Conservation (phyloP, 2,113 vertebrate species). For the Verasper variegatus region DNA sequence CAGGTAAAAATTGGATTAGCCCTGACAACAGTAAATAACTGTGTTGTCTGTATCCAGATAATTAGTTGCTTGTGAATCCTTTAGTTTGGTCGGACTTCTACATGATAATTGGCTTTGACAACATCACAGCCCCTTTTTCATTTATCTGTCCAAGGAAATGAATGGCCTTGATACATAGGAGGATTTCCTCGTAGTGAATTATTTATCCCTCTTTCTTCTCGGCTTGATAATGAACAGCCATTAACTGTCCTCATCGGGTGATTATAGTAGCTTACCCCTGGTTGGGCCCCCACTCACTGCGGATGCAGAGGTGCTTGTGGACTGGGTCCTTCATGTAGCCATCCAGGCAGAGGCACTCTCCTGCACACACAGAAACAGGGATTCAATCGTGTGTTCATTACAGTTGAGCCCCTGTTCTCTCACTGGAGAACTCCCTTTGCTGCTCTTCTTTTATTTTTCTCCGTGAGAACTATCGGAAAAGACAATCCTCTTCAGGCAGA, state of each 20-base stretch:
- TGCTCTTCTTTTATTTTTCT: conserved; percentile 28
- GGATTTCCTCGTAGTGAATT: conserved; percentile 1
- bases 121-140: not conserved
- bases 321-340: conserved; percentile 98
- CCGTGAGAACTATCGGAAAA: conserved; percentile 15
- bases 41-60: not conserved
- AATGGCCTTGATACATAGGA: not conserved
- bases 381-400: conserved; percentile 52
- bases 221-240: conserved; percentile 33
- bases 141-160: not conserved
- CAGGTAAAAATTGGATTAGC: too few species aligned
- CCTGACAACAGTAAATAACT: too few species aligned
- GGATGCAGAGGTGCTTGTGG: conserved; percentile 98
- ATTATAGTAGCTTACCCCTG: conserved; percentile 90
- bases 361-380: conserved; percentile 74
- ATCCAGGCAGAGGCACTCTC: conserved; percentile 95
- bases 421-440: conserved; percentile 36
- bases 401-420: conserved; percentile 19
- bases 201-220: conserved; percentile 7
- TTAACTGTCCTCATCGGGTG: conserved; percentile 7
- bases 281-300: conserved; percentile 97
- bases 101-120: not conserved
- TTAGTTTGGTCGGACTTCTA: too few species aligned
- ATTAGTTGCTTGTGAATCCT: not conserved
- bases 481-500: conserved; percentile 32